A percentile compares a stretch with the other conserved stretches of the same genome.
These are phyloP conservation scores for Diplosoma virens DNA, from an alignment of 23 tunicate genomes.

Conservation along the genomic window DNA sequence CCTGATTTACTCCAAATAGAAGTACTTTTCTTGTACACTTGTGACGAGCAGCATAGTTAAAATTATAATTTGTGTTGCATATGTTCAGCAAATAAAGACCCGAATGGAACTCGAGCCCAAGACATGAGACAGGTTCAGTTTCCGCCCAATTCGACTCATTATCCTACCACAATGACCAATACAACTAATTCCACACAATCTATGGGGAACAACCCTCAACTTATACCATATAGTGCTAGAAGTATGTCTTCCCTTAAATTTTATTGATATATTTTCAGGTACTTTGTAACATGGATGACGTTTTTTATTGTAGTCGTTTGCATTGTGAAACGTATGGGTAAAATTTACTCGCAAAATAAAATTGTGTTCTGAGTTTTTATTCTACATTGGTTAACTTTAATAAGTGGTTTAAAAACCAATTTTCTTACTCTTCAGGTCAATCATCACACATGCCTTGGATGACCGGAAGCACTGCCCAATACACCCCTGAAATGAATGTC, in stretches of 20 bases:
- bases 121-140: constrained; percentile 10
- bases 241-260: constrained; percentile 32
- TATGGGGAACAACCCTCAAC: constrained; percentile 33
- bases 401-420: not conserved
- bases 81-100: not conserved
- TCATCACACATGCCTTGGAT: constrained; percentile 49
- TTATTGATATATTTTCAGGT: too few relatives aligned
- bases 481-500: constrained; percentile 81
- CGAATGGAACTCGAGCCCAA: not conserved
- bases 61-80: too few relatives aligned
- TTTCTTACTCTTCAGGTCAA: not conserved
- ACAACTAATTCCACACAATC: not conserved
- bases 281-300: too few relatives aligned
- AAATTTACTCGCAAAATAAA: too few relatives aligned
- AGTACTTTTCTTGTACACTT: too few relatives aligned
- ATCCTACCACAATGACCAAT: not conserved
- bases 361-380: too few relatives aligned
- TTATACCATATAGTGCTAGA: constrained; percentile 75
- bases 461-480: constrained; percentile 79
- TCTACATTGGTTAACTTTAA: too few relatives aligned
- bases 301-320: too few relatives aligned
- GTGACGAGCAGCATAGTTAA: too few relatives aligned
- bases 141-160: constrained; percentile 4
- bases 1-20: too few relatives aligned
- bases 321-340: too few relatives aligned